These are phyloP conservation scores for Gasterosteus nipponicus DNA, from an alignment of 2,113 vertebrate genomes.

Conservation along the genomic window DNA sequence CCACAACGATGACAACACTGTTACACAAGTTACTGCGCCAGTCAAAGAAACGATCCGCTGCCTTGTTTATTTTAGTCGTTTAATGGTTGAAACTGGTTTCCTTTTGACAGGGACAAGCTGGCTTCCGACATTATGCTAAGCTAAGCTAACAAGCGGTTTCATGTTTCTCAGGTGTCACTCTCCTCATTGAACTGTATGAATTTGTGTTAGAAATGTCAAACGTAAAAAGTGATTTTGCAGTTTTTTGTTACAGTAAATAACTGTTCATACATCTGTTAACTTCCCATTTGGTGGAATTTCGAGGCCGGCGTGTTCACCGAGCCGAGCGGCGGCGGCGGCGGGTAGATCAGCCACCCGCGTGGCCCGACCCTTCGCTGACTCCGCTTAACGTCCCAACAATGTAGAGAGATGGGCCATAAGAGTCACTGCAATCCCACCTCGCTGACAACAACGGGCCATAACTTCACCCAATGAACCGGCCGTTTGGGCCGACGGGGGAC, in stretches of 20 bases:
- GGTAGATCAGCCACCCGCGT: conserved; percentile 37
- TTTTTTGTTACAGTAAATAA: conserved; percentile 7
- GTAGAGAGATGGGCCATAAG: conserved; percentile 70
- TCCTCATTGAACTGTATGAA: background rate
- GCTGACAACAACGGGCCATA: conserved; percentile 69
- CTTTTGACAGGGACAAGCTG: background rate
- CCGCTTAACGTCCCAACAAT: conserved; percentile 62
- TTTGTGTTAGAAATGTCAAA: background rate
- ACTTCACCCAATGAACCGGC: conserved; percentile 57
- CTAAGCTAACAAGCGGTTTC: background rate
- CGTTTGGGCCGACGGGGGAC: conserved; percentile 58
- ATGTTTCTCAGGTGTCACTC: background rate
- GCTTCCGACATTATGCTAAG: background rate
- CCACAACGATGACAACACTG: background rate
- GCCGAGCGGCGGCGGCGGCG: conserved; percentile 15
- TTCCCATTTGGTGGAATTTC: conserved; percentile 43
- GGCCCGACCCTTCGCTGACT: conserved; percentile 74
- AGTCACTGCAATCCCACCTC: conserved; percentile 69
- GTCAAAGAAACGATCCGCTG: background rate
- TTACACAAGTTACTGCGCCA: background rate
- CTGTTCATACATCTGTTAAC: conserved; percentile 16
- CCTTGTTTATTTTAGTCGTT: too few species aligned
- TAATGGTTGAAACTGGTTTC: background rate
- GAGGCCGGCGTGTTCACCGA: conserved; percentile 39
- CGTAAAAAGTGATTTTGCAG: background rate